A percentile compares a stretch with the other conserved stretches of the same genome.
Evolutionary conservation across 2,797 vertebrate species (phyloP).

Genomic region (Discoglossus pictus): DNA sequence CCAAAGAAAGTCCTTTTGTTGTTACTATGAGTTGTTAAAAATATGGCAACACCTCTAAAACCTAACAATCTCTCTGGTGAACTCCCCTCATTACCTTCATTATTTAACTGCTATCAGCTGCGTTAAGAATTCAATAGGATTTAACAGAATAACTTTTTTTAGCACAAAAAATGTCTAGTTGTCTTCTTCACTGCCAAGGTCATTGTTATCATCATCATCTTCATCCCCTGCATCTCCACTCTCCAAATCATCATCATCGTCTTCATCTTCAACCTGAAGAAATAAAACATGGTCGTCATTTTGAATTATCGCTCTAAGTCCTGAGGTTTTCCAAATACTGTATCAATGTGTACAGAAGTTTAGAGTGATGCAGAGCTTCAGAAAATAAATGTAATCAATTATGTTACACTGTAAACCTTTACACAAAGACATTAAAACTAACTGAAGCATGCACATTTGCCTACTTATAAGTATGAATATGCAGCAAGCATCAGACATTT

Average conservation of each 20-base stretch:
- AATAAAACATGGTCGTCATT: too few species aligned
- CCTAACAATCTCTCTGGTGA: conserved; percentile 54
- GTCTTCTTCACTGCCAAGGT: conserved; percentile 61
- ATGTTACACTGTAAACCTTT: too few species aligned
- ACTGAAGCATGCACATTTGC: too few species aligned
- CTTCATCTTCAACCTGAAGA: conserved; percentile 78
- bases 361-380: too few species aligned
- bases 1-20: conserved; percentile 55
- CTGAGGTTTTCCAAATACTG: too few species aligned
- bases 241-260: conserved; percentile 93
- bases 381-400: too few species aligned
- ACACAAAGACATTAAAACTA: too few species aligned
- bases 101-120: conserved; percentile 55
- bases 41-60: conserved; percentile 59
- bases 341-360: too few species aligned
- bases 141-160: conserved; percentile 6
- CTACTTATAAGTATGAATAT: too few species aligned
- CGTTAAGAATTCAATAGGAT: conserved; percentile 51
- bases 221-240: conserved; percentile 86
- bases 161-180: conserved; percentile 27
- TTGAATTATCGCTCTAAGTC: too few species aligned
- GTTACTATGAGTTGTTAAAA: conserved; percentile 50
- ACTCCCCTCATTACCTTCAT: conserved; percentile 50
- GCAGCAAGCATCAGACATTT: too few species aligned
- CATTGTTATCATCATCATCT: conserved; percentile 70